These are phyloP conservation scores for Homarus americanus DNA, from an alignment of 1,140 invertebrate species.

Conservation along the genomic window DNA sequence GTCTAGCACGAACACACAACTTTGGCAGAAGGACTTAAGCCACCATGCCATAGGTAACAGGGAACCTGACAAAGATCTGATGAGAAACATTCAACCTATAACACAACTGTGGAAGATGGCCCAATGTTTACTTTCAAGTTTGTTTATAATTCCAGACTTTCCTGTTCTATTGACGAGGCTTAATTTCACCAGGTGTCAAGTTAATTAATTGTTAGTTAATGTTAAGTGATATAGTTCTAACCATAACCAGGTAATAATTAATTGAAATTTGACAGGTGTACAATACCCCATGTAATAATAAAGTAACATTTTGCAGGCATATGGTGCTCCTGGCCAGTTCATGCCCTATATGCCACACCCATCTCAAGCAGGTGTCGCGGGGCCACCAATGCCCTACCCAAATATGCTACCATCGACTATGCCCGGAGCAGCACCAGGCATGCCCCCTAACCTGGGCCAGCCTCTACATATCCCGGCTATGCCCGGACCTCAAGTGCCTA, in stretches of 20 bases:
- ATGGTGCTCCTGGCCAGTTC: slow-evolving; percentile 48
- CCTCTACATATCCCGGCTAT: neutral
- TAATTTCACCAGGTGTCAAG: neutral
- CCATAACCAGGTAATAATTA: no score
- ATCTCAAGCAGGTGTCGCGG: slow-evolving; percentile 36
- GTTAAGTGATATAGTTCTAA: neutral
- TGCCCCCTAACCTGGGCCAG: slow-evolving; percentile 25
- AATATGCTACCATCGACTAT: slow-evolving; percentile 51
- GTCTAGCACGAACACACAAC: no score
- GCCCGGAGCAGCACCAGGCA: slow-evolving; percentile 7
- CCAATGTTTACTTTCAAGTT: neutral
- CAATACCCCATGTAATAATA: no score
- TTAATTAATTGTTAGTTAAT: neutral
- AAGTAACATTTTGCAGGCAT: slow-evolving; percentile 27
- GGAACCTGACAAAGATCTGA: no score
- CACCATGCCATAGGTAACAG: no score
- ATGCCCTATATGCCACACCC: slow-evolving; percentile 50
- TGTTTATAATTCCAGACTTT: neutral
- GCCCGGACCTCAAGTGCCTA: slow-evolving; percentile 25
- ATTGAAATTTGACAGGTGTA: neutral
- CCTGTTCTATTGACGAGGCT: neutral
- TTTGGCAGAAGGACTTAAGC: no score
- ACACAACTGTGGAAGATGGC: neutral
- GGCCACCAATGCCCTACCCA: slow-evolving; percentile 32
- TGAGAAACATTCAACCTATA: no score